Evolutionary conservation across 2,113 vertebrate species (phyloP).

Genomic region (Macroglossus sobrinus): DNA sequence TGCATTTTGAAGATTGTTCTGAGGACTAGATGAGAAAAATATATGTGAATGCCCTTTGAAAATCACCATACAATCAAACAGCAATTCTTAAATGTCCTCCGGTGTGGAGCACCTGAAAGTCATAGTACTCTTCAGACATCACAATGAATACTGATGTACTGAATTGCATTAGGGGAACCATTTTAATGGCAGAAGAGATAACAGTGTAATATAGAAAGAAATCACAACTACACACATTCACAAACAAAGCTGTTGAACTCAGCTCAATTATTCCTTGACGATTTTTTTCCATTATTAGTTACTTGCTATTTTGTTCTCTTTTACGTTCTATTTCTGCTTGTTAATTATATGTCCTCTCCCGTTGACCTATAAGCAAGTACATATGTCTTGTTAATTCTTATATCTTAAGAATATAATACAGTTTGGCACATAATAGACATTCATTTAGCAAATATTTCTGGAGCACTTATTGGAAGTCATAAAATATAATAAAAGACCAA

Average conservation of each 20-base stretch:
- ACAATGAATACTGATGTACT: background rate
- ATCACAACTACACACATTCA: background rate
- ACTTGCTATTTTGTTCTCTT: background rate
- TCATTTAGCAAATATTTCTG: conserved; percentile 19
- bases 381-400: background rate
- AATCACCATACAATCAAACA: conserved; percentile 22
- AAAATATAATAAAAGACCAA: background rate
- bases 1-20: conserved; percentile 18
- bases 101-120: background rate
- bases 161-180: background rate
- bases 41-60: background rate
- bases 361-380: background rate
- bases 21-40: conserved; percentile 17
- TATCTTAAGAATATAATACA: background rate
- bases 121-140: background rate
- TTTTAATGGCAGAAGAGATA: background rate
- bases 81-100: background rate
- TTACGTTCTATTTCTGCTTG: background rate
- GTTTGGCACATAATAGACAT: background rate
- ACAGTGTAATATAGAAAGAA: background rate
- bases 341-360: background rate
- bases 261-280: background rate
- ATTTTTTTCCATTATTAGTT: background rate
- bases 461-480: background rate
- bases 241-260: background rate